Conservation (phyloP, 2,888 invertebrate genomes). For the Pyrochroa serraticornis region DNA sequence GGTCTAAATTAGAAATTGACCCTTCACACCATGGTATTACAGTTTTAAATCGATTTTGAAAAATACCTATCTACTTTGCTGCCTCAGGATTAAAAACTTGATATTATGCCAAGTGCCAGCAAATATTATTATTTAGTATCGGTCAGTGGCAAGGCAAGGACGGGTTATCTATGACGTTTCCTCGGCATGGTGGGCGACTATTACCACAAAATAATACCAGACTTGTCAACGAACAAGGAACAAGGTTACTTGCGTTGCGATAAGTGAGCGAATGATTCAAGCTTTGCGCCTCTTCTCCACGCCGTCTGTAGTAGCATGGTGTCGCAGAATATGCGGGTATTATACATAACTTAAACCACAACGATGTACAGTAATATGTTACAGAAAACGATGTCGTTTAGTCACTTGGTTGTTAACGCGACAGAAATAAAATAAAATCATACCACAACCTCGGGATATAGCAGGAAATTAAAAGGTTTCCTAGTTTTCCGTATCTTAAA, state of each 20-base stretch:
- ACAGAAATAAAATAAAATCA: slow-evolving; percentile 8
- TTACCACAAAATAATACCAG: slow-evolving; percentile 1
- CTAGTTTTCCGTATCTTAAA: not conserved
- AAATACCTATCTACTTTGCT: too few species aligned
- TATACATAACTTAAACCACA: slow-evolving; percentile 28
- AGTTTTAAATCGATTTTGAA: too few species aligned
- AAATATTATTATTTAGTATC: slow-evolving; percentile 11
- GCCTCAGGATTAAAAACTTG: too few species aligned
- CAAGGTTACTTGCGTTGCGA: slow-evolving; percentile 16
- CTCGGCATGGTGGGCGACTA: slow-evolving; percentile 19
- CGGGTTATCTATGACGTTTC: slow-evolving; percentile 21
- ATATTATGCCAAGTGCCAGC: too few species aligned
- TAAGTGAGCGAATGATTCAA: slow-evolving; percentile 28
- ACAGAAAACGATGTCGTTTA: slow-evolving; percentile 15
- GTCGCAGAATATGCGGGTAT: slow-evolving; percentile 29
- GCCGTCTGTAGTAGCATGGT: slow-evolving; percentile 19
- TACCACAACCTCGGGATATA: not conserved
- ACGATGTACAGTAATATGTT: slow-evolving; percentile 27
- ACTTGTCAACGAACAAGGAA: not conserved
- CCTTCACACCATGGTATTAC: too few species aligned
- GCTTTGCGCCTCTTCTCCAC: slow-evolving; percentile 14
- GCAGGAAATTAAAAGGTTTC: slow-evolving; percentile 11
- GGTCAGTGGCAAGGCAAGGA: slow-evolving; percentile 26
- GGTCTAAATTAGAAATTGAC: too few species aligned
- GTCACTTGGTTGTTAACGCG: slow-evolving; percentile 16